These are phyloP conservation scores for Meriones unguiculatus DNA, from an alignment of 2,113 vertebrate species.

Conservation along the genomic window DNA sequence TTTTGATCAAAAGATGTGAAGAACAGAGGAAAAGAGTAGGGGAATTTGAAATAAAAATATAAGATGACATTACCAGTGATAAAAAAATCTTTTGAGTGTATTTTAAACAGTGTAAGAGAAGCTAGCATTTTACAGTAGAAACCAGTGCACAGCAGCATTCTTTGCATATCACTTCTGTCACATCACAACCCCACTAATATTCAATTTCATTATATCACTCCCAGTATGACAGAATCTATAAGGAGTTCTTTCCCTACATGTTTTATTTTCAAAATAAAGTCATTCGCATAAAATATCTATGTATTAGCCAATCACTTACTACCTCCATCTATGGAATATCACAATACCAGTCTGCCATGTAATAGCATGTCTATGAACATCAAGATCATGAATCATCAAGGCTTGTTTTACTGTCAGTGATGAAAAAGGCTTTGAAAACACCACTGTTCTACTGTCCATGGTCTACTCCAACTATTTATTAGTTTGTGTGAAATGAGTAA, in stretches of 20 bases:
- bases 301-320: background rate
- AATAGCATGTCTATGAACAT: background rate
- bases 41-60: constrained; percentile 51
- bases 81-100: background rate
- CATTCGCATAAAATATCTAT: background rate
- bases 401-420: background rate
- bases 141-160: background rate
- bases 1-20: constrained; percentile 66
- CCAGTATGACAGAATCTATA: background rate
- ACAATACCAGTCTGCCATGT: background rate
- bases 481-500: background rate
- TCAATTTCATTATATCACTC: background rate
- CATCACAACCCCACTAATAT: background rate
- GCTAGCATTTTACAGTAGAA: background rate
- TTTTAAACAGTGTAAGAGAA: constrained; percentile 18
- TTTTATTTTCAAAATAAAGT: background rate
- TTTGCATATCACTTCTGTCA: background rate
- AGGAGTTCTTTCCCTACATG: background rate
- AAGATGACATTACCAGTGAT: constrained; percentile 41
- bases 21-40: constrained; percentile 8
- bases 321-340: background rate
- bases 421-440: background rate
- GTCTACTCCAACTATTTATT: too few species aligned
- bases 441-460: background rate
- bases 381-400: background rate